Conservation (phyloP, 1,140 invertebrate species). For the Drosophila guanche region DNA sequence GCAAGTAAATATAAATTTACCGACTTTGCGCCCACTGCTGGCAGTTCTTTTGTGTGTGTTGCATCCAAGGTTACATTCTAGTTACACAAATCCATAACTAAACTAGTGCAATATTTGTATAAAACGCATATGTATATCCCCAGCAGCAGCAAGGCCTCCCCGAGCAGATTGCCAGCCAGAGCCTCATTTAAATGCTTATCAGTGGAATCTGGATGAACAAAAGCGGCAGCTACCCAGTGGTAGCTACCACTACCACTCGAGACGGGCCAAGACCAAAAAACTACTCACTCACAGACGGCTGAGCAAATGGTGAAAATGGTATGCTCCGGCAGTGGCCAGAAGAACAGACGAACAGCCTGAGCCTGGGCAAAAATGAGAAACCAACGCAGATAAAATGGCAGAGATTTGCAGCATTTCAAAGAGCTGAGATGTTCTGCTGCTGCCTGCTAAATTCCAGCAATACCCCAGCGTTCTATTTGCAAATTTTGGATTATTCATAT, state of each 20-base stretch:
- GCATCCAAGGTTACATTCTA: slow-evolving; percentile 74
- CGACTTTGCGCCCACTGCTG: slow-evolving; percentile 42
- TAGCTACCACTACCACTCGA: slow-evolving; percentile 40
- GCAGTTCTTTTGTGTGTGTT: slow-evolving; percentile 36
- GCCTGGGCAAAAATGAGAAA: slow-evolving; percentile 74
- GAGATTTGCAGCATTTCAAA: slow-evolving; percentile 79
- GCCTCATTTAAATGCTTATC: slow-evolving; percentile 82
- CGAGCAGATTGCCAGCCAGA: slow-evolving; percentile 24
- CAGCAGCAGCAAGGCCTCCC: neutral
- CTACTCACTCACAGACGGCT: slow-evolving; percentile 69
- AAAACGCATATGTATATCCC: slow-evolving; percentile 72
- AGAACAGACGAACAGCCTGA: slow-evolving; percentile 18
- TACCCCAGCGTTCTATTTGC: slow-evolving; percentile 66
- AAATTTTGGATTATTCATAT: slow-evolving; percentile 79
- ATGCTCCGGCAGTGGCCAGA: slow-evolving; percentile 27
- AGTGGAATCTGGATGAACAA: slow-evolving; percentile 79
- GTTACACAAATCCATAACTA: slow-evolving; percentile 80
- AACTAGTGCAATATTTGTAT: slow-evolving; percentile 81
- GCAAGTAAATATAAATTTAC: too few species aligned
- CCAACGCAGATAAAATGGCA: slow-evolving; percentile 78
- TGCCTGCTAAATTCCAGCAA: slow-evolving; percentile 63
- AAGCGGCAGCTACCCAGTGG: slow-evolving; percentile 71
- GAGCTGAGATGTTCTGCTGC: slow-evolving; percentile 49
- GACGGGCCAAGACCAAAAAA: slow-evolving; percentile 58
- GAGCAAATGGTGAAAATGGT: slow-evolving; percentile 61